Conservation (phyloP, 35 echinoderm and acorn worm species). For the Diadema setosum region DNA sequence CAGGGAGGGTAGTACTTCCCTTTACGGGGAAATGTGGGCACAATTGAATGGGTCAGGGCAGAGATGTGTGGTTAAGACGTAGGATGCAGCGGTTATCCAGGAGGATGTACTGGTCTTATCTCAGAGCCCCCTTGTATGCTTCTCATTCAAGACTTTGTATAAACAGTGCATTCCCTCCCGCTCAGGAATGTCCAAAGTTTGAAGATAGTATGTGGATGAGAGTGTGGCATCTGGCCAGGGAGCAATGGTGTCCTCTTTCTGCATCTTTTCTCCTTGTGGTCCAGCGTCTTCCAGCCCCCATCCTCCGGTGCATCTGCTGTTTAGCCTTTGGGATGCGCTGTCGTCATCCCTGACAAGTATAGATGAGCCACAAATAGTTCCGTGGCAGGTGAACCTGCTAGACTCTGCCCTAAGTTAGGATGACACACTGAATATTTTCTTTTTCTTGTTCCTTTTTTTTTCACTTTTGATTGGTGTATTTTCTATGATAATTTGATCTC, state of each 20-base stretch:
- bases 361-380: not conserved
- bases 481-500: too few relatives aligned
- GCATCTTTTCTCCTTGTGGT: not conserved
- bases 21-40: too few relatives aligned
- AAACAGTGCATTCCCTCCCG: not conserved
- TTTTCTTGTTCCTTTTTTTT: too few relatives aligned
- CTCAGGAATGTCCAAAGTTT: constrained; percentile 5
- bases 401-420: too few relatives aligned
- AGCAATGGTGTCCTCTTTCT: not conserved
- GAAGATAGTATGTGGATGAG: not conserved
- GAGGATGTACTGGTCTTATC: too few relatives aligned
- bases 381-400: not conserved
- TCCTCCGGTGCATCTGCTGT: not conserved
- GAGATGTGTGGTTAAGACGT: too few relatives aligned
- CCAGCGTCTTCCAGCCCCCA: not conserved
- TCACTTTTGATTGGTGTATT: too few relatives aligned
- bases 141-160: not conserved
- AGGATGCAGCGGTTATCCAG: too few relatives aligned
- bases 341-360: not conserved
- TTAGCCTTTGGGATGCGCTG: not conserved
- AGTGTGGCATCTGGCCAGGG: not conserved
- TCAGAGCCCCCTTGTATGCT: not conserved
- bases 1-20: too few relatives aligned
- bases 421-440: too few relatives aligned
- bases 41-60: too few relatives aligned